These are phyloP conservation scores for Folsomia candida DNA, from an alignment of 2,888 invertebrate genomes.

Conservation along the genomic window DNA sequence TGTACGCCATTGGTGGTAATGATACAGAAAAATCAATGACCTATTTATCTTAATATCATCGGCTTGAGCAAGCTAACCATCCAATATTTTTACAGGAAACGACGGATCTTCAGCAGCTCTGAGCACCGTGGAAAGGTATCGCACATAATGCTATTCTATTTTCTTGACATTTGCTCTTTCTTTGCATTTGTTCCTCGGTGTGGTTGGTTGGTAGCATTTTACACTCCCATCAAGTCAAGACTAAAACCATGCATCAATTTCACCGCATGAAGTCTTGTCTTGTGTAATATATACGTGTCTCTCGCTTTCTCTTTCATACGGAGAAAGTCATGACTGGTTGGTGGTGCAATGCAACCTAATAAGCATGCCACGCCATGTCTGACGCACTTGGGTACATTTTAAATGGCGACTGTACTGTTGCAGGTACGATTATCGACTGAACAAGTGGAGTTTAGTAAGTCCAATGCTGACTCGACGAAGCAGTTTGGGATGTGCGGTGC, in stretches of 20 bases:
- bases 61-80: not conserved
- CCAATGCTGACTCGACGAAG: slow-evolving; percentile 66
- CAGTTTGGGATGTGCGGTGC: slow-evolving; percentile 66
- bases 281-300: no score
- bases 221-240: no score
- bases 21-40: slow-evolving; percentile 7
- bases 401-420: no score
- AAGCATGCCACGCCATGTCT: no score
- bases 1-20: slow-evolving; percentile 65
- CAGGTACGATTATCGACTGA: slow-evolving; percentile 63
- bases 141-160: not conserved
- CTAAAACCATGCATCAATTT: no score
- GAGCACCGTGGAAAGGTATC: slow-evolving; percentile 63
- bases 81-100: slow-evolving; percentile 53
- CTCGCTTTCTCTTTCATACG: not conserved
- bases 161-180: slow-evolving; percentile 1
- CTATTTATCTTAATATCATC: slow-evolving; percentile 2
- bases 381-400: no score
- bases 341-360: no score
- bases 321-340: no score
- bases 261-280: not conserved
- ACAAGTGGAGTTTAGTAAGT: slow-evolving; percentile 67
- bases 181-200: not conserved
- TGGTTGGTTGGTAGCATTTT: not conserved
- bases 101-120: slow-evolving; percentile 68